Conservation (phyloP, 2,113 vertebrate genomes). For the Paracanthobrama guichenoti region DNA sequence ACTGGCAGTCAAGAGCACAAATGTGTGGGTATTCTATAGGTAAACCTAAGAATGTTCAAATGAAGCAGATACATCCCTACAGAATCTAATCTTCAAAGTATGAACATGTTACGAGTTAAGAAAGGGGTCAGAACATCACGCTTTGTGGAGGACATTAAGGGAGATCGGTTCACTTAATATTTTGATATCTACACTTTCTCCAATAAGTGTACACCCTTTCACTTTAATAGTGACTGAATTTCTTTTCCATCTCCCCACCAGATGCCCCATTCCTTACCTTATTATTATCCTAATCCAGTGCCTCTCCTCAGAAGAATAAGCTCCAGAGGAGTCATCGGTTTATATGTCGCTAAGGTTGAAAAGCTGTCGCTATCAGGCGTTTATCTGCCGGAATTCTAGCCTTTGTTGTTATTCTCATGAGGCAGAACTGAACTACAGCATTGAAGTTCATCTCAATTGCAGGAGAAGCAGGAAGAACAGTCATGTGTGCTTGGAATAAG, state of each 20-base stretch:
- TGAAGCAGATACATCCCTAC: not conserved
- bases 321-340: not conserved
- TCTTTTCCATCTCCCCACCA: not conserved
- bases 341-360: not conserved
- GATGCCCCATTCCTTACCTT: not conserved
- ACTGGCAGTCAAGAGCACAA: not conserved
- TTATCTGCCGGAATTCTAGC: not conserved
- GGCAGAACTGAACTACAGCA: not conserved
- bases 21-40: not conserved
- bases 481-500: constrained; percentile 16
- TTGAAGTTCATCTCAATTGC: constrained; percentile 2
- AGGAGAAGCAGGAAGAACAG: not conserved
- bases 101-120: not conserved
- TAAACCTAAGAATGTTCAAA: not conserved
- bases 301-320: not conserved
- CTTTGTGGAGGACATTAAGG: not conserved
- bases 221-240: not conserved
- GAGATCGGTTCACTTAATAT: not conserved
- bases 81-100: constrained; percentile 5
- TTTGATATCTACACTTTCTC: not conserved
- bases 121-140: not conserved
- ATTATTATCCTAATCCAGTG: not conserved
- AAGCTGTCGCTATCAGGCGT: not conserved
- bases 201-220: not conserved
- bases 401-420: constrained; percentile 6